Percentiles rank a stretch among this genome's conserved stretches.
Evolutionary conservation across 2,888 invertebrate species (phyloP).

Genomic region (Latheticus oryzae): DNA sequence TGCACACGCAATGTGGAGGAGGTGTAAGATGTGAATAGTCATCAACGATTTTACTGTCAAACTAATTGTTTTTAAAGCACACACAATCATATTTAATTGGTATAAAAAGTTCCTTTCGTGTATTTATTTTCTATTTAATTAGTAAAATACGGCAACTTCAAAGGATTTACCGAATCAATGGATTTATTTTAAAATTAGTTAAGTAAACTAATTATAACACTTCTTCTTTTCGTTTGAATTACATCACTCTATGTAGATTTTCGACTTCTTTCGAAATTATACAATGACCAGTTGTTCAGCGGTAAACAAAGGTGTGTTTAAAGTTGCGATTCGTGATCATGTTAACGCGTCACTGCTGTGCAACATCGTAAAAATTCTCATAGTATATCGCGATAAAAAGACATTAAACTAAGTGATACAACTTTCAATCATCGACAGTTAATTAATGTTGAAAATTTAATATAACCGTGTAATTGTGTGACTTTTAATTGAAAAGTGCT

Average conservation of each 20-base stretch:
- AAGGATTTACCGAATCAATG: constrained; percentile 24
- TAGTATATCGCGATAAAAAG: constrained; percentile 23
- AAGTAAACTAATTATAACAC: constrained; percentile 36
- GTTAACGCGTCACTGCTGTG: constrained; percentile 21
- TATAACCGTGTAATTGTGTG: constrained; percentile 25
- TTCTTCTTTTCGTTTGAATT: constrained; percentile 21
- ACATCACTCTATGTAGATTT: constrained; percentile 31
- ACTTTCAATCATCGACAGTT: constrained; percentile 27
- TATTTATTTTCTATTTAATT: constrained; percentile 21
- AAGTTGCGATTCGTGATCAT: constrained; percentile 22
- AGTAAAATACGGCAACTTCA: constrained; percentile 27
- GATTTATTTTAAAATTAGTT: constrained; percentile 34
- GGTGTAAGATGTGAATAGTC: too few relatives aligned
- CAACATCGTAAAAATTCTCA: constrained; percentile 11
- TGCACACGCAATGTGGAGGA: too few relatives aligned
- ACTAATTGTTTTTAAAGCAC: constrained; percentile 5
- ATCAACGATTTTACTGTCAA: neutral
- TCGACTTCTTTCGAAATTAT: constrained; percentile 18
- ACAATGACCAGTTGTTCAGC: constrained; percentile 33
- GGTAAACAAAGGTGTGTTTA: constrained; percentile 30
- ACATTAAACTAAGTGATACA: constrained; percentile 27
- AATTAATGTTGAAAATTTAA: constrained; percentile 34
- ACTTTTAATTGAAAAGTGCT: constrained; percentile 30
- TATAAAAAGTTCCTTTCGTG: constrained; percentile 3
- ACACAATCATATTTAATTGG: constrained; percentile 14